These are phyloP conservation scores for Liparis tanakae DNA, from an alignment of 2,797 vertebrate species.

Conservation along the genomic window DNA sequence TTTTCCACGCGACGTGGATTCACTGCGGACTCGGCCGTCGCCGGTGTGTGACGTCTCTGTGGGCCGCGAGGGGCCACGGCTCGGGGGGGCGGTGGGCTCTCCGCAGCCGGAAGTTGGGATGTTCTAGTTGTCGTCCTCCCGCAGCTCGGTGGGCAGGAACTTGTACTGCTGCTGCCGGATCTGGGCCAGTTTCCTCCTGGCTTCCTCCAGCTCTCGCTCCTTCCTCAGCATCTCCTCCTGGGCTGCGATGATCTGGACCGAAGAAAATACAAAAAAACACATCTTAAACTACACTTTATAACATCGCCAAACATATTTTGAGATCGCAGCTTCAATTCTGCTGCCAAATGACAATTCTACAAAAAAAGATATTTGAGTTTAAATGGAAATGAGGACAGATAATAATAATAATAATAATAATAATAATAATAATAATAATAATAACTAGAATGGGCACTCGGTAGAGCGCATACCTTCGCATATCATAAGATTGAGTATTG, in stretches of 20 bases:
- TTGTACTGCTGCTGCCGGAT: conserved; percentile 99
- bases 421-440: too few species aligned
- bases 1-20: conserved; percentile 20
- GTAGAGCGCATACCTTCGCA: too few species aligned
- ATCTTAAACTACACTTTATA: background rate
- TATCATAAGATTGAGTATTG: too few species aligned
- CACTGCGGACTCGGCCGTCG: conserved; percentile 40
- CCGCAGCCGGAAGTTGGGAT: conserved; percentile 16
- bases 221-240: conserved; percentile 99
- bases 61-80: conserved; percentile 30
- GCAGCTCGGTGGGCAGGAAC: conserved; percentile 94
- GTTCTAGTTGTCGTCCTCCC: conserved; percentile 92
- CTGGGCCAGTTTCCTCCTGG: conserved; percentile 96
- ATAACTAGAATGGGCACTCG: too few species aligned
- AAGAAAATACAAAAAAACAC: background rate
- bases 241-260: conserved; percentile 93
- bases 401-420: too few species aligned
- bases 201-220: conserved; percentile 96
- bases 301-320: background rate
- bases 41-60: conserved; percentile 28
- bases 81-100: conserved; percentile 24
- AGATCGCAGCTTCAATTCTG: background rate
- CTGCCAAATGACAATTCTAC: background rate
- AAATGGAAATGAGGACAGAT: background rate
- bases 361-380: background rate